phyloP scores from a whole-genome alignment of 1,140 invertebrate species.

The Tetramorium alpestre region DNA sequence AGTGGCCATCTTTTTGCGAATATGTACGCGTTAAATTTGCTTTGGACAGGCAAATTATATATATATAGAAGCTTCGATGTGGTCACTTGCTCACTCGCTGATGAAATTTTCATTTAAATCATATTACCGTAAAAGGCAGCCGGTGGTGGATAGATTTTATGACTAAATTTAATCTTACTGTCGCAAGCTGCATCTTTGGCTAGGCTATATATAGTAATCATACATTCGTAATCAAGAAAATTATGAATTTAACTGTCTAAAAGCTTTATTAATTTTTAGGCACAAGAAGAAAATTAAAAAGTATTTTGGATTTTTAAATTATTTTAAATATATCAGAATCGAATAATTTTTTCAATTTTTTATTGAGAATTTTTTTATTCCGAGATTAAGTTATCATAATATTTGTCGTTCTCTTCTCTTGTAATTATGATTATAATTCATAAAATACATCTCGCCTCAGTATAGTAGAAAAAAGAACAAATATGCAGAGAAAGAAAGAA shows the following conservation, averaged over 20 bases:
- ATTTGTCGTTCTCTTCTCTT: background rate
- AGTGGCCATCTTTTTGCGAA: background rate
- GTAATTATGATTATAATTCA: background rate
- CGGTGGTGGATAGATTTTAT: conserved; percentile 13
- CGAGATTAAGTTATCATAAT: background rate
- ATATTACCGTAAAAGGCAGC: conserved; percentile 14
- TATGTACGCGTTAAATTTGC: background rate
- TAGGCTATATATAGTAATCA: background rate
- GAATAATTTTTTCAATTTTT: background rate
- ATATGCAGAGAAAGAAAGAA: background rate
- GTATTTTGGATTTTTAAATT: background rate
- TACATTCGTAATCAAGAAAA: background rate
- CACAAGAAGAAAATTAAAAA: background rate
- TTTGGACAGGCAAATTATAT: background rate
- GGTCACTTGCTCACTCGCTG: conserved; percentile 21
- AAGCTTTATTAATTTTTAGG: background rate
- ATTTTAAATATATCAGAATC: too few relatives aligned
- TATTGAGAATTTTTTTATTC: conserved; percentile 1
- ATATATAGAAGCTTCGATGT: conserved; percentile 22
- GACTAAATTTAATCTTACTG: conserved; percentile 42
- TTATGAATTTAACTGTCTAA: background rate
- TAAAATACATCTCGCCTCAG: background rate
- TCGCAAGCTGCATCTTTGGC: background rate
- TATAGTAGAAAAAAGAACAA: background rate
- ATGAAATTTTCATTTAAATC: conserved; percentile 49